A percentile compares a stretch with the other conserved stretches of the same genome.
These are phyloP conservation scores for Chlamydotis undulata DNA, from an alignment of 2,113 vertebrate species.

Conservation along the genomic window DNA sequence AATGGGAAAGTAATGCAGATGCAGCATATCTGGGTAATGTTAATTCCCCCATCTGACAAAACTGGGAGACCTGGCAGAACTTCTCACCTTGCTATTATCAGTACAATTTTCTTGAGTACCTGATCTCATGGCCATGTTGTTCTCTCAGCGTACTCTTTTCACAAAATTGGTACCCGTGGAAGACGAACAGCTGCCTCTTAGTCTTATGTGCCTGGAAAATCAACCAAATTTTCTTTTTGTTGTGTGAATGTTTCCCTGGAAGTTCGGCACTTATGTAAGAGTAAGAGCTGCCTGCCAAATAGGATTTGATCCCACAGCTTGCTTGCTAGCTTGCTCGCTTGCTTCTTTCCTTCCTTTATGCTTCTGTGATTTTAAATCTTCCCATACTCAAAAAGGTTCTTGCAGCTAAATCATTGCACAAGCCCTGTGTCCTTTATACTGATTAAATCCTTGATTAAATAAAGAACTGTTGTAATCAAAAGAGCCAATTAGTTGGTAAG, in stretches of 20 bases:
- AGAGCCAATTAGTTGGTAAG: neutral
- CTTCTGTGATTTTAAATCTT: neutral
- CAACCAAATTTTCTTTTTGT: neutral
- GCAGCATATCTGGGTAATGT: neutral
- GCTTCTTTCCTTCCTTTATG: neutral
- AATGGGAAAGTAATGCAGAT: neutral
- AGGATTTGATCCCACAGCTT: neutral
- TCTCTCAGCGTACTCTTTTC: neutral
- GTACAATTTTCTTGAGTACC: neutral
- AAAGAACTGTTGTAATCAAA: neutral
- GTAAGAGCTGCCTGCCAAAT: neutral
- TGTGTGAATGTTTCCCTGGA: neutral
- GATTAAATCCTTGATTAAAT: neutral
- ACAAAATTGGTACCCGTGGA: neutral
- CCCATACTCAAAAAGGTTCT: neutral
- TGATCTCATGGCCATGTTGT: neutral
- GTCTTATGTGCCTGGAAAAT: neutral
- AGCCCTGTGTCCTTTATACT: neutral
- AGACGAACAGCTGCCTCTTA: neutral
- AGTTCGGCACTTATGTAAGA: neutral
- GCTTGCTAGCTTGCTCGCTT: neutral
- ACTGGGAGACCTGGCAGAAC: neutral
- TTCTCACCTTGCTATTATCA: neutral
- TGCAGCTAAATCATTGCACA: neutral
- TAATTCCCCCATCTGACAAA: neutral